Evolutionary conservation across 2,888 invertebrate species (phyloP), one percentile per base, ranked within the genome.

Genomic region (Siphlonurus alternatus): DNA sequence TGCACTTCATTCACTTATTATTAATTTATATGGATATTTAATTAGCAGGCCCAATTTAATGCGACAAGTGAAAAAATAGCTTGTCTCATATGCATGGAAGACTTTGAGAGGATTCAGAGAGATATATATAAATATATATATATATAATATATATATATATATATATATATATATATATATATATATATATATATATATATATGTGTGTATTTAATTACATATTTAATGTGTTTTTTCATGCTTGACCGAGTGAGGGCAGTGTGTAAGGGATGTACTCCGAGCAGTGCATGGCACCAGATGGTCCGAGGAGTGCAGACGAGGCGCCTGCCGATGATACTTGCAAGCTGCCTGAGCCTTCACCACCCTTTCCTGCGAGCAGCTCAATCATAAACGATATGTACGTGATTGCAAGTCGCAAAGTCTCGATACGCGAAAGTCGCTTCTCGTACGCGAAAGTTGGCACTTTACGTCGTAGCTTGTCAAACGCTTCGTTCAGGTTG

Each of bases 401-500:
- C 0, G 93, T 95, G 71, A 96, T 95, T 63, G 96, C 96, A 71
- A 97, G 78, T 0, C 95, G 84, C 0, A 97, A 80, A 0, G 96
- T 97, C 77, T 97, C 96, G 72, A 97, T 96, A 68, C 96, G 85
- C 0, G 95, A 96, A 1, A 97, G 81, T 0, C 95, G 84, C 75
- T 96, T 96, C 76, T 97, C 96, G 74, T 96, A 96, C 0, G 96
- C 95, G 72, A 97, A 97, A 0, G 96, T 96, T 22, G 96, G 96
- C 2, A 94, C 86, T 81, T 93, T 93, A 71, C 93, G 81, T 24
- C 96, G 80, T 54, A 97, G 78, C 73, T 90, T 90, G 74, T 96
- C 96, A 72, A 97, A 97, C 1, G 95, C 95, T 74, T 94, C 94
- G 74, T 96, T 97, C 67, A 96, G 79, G 76, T 94, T 95, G 75